phyloP scores from a whole-genome alignment of 2,113 vertebrate species.

The Ifrita kowaldi region DNA sequence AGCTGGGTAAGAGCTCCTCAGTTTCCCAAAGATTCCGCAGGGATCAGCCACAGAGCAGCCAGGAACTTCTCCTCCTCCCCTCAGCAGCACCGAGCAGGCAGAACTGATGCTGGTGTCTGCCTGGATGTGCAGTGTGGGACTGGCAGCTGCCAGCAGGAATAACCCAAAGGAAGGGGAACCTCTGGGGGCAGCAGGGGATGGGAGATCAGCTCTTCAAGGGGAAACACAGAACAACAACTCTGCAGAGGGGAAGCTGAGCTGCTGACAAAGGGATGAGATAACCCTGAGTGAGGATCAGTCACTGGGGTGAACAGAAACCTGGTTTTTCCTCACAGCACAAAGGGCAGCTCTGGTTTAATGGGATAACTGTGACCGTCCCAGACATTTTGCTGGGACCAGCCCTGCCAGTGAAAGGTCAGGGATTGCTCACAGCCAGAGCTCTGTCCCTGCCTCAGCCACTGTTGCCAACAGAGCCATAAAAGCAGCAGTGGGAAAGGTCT shows the following conservation, averaged over 20 bases:
- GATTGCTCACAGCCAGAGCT: neutral
- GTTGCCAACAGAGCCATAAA: neutral
- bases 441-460: neutral
- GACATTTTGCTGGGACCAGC: neutral
- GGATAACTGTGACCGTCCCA: neutral
- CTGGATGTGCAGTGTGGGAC: neutral
- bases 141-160: neutral
- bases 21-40: neutral
- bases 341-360: neutral
- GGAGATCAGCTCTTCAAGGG: neutral
- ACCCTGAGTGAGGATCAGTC: neutral
- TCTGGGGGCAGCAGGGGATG: neutral
- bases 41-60: neutral
- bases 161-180: neutral
- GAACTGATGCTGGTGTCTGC: neutral
- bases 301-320: neutral
- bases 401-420: neutral
- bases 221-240: neutral
- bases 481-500: neutral
- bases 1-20: neutral
- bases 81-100: neutral
- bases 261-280: neutral
- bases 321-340: neutral
- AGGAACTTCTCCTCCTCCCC: neutral
- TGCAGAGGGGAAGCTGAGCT: neutral